phyloP scores from a whole-genome alignment of 1,140 invertebrate species.

The Hyles euphorbiae region DNA sequence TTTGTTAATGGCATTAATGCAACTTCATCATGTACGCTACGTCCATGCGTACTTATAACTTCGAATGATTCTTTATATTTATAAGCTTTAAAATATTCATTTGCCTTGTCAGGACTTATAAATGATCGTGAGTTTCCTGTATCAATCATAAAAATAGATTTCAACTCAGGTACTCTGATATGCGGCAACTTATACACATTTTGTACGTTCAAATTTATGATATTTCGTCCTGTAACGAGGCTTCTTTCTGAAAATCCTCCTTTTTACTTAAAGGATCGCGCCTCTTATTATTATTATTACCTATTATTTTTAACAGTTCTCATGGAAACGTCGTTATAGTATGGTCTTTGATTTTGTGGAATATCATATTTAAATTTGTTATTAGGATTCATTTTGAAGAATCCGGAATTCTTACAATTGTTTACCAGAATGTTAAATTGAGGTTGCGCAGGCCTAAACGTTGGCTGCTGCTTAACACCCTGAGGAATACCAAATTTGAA shows the following conservation, averaged over 20 bases:
- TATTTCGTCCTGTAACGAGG: not conserved
- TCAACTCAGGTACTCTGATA: conserved; percentile 9
- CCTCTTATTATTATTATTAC: not conserved
- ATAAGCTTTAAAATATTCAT: conserved; percentile 7
- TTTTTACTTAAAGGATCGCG: too few species aligned
- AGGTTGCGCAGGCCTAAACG: not conserved
- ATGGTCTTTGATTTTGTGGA: not conserved
- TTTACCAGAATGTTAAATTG: not conserved
- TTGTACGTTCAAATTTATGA: conserved; percentile 12
- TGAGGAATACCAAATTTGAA: conserved; percentile 5
- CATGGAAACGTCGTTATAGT: not conserved
- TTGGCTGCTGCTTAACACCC: not conserved
- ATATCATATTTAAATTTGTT: conserved; percentile 5
- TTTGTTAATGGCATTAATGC: conserved; percentile 3
- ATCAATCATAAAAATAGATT: too few species aligned
- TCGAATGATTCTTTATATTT: conserved; percentile 9
- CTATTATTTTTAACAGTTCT: too few species aligned
- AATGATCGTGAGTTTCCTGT: too few species aligned
- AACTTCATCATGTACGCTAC: conserved; percentile 6
- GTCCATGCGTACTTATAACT: conserved; percentile 10
- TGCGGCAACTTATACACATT: conserved; percentile 9
- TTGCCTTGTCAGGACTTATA: too few species aligned
- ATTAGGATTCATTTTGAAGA: not conserved
- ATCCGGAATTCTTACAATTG: not conserved
- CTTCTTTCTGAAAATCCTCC: conserved; percentile 3